Evolutionary conservation across 2,888 invertebrate genomes (phyloP), one percentile per base, ranked within the genome.

Genomic region (Watsonalla binaria): DNA sequence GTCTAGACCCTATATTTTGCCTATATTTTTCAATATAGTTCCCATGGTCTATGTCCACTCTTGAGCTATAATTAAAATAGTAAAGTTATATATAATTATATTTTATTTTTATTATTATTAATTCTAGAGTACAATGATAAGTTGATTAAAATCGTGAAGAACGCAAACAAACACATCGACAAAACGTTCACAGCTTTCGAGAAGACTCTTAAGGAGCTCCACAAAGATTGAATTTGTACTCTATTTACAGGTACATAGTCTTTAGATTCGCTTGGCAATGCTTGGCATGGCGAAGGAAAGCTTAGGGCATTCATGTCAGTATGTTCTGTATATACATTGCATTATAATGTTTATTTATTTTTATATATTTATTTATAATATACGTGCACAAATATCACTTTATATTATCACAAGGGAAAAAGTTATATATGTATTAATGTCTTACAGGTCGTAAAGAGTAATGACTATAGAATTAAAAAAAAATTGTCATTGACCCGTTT

Each of bases 121-220:
- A 42, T 42, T 78, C 76, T 82, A 80, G 82, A 74, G 65, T 57
- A 74, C 68, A 53, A 57, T 61, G 65, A 60, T 53, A 11, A 42
- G 11, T 56, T 80, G 62, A 62, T 82, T 67, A 45, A 80, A 53
- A 66, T 88, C 58, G 68, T 86, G 56, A 81, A 80, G 68, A 66
- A 75, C 45, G 67, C 79, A 53, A 82, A 85, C 74, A 82, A 84
- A 60, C 61, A 78, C 14, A 70, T 86, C 54, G 82, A 87, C 68
- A 86, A 85, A 69, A 85, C 86, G 2, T 52, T 84, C 56, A 81
- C 79, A 64, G 76, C 70, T 24, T 71, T 89, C 61, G 74, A 62
- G 66, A 80, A 86, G 74, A 74, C 65, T 47, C 56, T 88, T 54
- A 82, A 84, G 72, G 78, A 84, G 45, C 72, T 82, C 45, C 84